Conservation (phyloP, 92 coral and sea anemone species). For the Epizoanthus fatuus region DNA sequence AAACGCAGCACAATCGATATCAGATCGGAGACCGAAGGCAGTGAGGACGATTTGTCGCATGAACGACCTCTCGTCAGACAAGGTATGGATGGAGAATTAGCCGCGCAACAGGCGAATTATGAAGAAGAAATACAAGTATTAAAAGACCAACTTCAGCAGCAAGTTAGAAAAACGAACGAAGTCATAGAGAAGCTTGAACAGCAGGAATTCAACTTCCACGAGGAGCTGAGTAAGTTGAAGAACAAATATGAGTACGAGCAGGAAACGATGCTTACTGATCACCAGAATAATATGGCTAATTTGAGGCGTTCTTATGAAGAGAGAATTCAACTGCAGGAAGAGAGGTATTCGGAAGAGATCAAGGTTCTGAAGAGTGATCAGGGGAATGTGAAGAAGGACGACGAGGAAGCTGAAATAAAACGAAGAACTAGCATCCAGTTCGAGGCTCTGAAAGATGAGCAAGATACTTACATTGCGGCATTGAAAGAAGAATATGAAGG, state of each 20-base stretch:
- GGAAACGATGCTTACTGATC: slow-evolving; percentile 47
- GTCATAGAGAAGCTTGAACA: slow-evolving; percentile 81
- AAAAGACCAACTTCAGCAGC: slow-evolving; percentile 70
- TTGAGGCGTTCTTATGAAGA: slow-evolving; percentile 45
- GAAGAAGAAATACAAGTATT: slow-evolving; percentile 74
- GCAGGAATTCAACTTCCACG: slow-evolving; percentile 83
- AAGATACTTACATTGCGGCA: slow-evolving; percentile 58
- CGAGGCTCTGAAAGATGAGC: slow-evolving; percentile 51
- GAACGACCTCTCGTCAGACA: slow-evolving; percentile 57
- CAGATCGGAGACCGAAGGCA: slow-evolving; percentile 62
- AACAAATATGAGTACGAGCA: slow-evolving; percentile 61
- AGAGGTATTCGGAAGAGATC: slow-evolving; percentile 29
- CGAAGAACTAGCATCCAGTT: slow-evolving; percentile 15
- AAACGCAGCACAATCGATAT: slow-evolving; percentile 57
- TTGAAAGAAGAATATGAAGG: slow-evolving; percentile 79
- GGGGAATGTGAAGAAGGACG: background rate
- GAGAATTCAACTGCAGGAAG: slow-evolving; percentile 47
- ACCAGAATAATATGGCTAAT: slow-evolving; percentile 53
- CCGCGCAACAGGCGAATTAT: slow-evolving; percentile 63
- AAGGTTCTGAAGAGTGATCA: background rate
- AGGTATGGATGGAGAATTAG: slow-evolving; percentile 63
- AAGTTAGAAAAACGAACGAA: slow-evolving; percentile 60
- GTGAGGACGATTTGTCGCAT: slow-evolving; percentile 56
- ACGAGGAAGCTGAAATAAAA: slow-evolving; percentile 8
- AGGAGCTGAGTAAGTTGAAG: slow-evolving; percentile 73